phyloP scores from a whole-genome alignment of 2,888 invertebrate genomes.

The Yponomeuta plumbellus region DNA sequence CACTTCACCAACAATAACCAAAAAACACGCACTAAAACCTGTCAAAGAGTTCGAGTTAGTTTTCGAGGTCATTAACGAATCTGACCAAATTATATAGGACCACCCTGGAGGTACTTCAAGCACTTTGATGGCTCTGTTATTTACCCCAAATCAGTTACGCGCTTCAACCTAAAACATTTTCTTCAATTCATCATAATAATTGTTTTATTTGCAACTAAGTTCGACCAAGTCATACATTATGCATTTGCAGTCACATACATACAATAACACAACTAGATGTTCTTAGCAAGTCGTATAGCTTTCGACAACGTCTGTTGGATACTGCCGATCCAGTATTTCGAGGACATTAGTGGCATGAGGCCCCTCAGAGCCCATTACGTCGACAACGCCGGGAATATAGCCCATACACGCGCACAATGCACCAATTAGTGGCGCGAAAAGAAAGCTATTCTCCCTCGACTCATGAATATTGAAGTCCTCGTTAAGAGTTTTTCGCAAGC shows the following conservation, averaged over 20 bases:
- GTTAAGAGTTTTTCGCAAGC: conserved; percentile 50
- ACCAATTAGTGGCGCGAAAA: conserved; percentile 44
- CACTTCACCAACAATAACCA: no score
- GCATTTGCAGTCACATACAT: conserved; percentile 20
- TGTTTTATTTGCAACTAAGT: not conserved
- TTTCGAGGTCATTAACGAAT: not conserved
- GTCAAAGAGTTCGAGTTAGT: no score
- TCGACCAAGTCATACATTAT: conserved; percentile 1
- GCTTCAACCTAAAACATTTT: no score
- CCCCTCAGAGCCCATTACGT: conserved; percentile 26
- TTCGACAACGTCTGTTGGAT: conserved; percentile 26
- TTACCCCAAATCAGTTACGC: not conserved
- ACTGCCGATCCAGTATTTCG: conserved; percentile 23
- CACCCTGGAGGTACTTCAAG: not conserved
- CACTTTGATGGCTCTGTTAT: not conserved
- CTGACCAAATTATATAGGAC: not conserved
- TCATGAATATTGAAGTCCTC: conserved; percentile 61
- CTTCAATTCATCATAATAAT: no score
- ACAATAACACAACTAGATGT: conserved; percentile 26
- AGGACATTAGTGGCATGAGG: conserved; percentile 28
- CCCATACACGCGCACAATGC: conserved; percentile 27
- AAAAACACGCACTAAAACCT: no score
- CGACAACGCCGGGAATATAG: conserved; percentile 33
- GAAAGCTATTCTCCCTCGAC: conserved; percentile 50
- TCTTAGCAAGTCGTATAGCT: conserved; percentile 31